A percentile compares a stretch with the other conserved stretches of the same genome.
phyloP scores from a whole-genome alignment of 2,113 vertebrate species.

The Capreolus pygargus region DNA sequence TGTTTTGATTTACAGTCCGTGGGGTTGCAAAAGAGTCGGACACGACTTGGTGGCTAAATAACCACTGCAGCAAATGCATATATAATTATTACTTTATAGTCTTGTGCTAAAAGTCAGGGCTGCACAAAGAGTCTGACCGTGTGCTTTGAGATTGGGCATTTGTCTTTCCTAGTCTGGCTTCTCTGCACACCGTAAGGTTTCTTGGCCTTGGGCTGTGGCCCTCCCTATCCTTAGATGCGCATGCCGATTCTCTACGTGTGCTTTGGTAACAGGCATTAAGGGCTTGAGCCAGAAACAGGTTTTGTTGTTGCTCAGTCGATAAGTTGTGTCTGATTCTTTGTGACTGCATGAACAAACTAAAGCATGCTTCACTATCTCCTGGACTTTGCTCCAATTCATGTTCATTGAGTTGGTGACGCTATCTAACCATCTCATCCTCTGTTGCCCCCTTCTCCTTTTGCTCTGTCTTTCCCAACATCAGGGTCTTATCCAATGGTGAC shows the following conservation, averaged over 20 bases:
- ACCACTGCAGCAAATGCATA: neutral
- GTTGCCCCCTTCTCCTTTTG: neutral
- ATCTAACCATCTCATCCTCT: neutral
- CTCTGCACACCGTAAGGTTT: neutral
- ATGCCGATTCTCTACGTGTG: neutral
- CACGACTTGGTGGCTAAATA: neutral
- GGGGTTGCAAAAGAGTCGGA: neutral
- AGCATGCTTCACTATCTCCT: neutral
- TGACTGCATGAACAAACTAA: neutral
- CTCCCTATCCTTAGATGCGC: neutral
- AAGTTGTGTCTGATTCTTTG: neutral
- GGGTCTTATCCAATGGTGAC: neutral
- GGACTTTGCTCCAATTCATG: neutral
- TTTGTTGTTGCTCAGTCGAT: neutral
- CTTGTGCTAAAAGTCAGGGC: neutral
- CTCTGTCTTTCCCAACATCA: neutral
- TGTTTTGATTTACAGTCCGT: neutral
- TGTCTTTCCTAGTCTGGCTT: neutral
- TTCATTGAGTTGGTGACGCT: neutral
- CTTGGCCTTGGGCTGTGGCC: neutral
- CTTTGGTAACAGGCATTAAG: neutral
- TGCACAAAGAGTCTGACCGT: neutral
- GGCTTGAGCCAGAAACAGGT: neutral
- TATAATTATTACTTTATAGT: neutral
- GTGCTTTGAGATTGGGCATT: neutral